Evolutionary conservation across 2,113 vertebrate species (phyloP).

Genomic region (Amazona vittata): DNA sequence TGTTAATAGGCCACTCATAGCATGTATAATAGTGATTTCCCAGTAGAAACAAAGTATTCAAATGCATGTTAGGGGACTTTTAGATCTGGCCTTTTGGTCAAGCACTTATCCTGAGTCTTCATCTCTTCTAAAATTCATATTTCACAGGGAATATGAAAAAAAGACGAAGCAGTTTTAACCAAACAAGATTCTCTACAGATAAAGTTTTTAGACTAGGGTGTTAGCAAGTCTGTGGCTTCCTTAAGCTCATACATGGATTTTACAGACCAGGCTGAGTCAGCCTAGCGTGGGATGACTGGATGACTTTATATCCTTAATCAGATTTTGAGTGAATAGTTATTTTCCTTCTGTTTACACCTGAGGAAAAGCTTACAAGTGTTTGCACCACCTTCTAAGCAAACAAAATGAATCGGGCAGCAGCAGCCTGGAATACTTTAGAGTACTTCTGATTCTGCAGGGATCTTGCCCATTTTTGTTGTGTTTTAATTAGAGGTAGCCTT

Average conservation of each 20-base stretch:
- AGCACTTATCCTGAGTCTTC: neutral
- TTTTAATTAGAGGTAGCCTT: neutral
- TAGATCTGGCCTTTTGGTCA: slow-evolving; percentile 1
- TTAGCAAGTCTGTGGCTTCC: slow-evolving; percentile 32
- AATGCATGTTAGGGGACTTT: neutral
- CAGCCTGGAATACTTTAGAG: neutral
- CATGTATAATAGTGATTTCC: neutral
- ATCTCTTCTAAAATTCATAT: neutral
- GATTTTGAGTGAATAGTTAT: slow-evolving; percentile 29
- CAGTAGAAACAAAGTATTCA: neutral
- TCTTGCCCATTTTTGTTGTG: neutral
- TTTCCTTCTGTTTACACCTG: slow-evolving; percentile 60
- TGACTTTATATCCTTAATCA: slow-evolving; percentile 55
- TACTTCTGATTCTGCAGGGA: neutral
- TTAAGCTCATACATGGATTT: slow-evolving; percentile 26
- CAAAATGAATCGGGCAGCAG: neutral
- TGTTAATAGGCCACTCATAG: neutral
- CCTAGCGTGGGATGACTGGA: slow-evolving; percentile 30
- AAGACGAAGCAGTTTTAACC: neutral
- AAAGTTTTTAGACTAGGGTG: neutral
- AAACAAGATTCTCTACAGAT: slow-evolving; percentile 22
- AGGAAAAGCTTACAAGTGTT: slow-evolving; percentile 51
- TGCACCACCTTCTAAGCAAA: slow-evolving; percentile 38
- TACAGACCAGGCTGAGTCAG: slow-evolving; percentile 53
- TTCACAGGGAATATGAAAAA: slow-evolving; percentile 26